A percentile compares a stretch with the other conserved stretches of the same genome.
phyloP scores from a whole-genome alignment of 2,113 vertebrate genomes.

The Crotalus horridus region DNA sequence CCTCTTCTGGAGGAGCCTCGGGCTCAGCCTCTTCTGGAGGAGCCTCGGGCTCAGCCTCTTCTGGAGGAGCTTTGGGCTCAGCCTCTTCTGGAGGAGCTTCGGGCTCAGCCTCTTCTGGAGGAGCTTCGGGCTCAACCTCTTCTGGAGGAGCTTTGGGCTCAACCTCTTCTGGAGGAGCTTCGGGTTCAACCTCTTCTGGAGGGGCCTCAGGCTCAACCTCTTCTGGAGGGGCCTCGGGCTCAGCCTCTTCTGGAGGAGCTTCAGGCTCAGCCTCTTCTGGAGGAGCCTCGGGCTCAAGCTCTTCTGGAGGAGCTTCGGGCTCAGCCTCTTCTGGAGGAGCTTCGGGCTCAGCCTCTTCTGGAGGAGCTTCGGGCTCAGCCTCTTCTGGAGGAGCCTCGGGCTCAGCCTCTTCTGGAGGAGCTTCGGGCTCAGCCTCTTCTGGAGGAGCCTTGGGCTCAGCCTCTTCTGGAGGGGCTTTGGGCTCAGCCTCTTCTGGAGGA shows the following conservation, averaged over 20 bases:
- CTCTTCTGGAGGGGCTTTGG: background rate
- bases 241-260: background rate
- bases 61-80: background rate
- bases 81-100: background rate
- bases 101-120: background rate
- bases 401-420: background rate
- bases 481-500: background rate
- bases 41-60: background rate
- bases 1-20: too few species aligned
- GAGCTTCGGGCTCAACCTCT: background rate
- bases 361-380: background rate
- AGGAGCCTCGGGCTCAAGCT: background rate
- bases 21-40: too few species aligned
- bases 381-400: background rate
- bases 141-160: background rate
- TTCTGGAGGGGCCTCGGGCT: background rate
- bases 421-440: too few species aligned
- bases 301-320: background rate
- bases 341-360: background rate
- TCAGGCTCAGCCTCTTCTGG: background rate
- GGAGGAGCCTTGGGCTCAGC: background rate
- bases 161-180: background rate
- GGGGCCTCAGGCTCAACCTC: background rate
- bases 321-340: too few species aligned
- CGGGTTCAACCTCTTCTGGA: background rate